Base-by-base conservation (phyloP, 2,797 vertebrate species). In the Podargus strigoides region DNA sequence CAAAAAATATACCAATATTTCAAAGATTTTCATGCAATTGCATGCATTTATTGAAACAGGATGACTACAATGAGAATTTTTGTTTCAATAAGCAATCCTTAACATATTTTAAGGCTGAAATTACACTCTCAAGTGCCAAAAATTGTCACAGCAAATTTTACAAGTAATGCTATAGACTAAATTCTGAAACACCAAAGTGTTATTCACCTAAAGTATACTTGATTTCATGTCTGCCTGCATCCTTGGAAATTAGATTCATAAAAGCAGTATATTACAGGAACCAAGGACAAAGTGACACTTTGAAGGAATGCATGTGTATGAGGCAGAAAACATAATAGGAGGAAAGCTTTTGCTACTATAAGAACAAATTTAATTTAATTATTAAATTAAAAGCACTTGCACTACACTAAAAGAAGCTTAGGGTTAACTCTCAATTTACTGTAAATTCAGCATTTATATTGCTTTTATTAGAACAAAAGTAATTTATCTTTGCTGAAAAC, bases 1-100 rank as follows among this genome's bases (percentile, higher is more conserved):
- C 96, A 95, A 95, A 95, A 97, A 86, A 97, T 10, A 96, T 81
- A 16, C 30, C 10, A 72, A 5, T 86, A 42, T 96, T 95, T 96
- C 75, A 93, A 76, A 82, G 60, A 74, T 30, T 13, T 92, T 81
- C 6, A 42, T 16, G n/a, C 17, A 84, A 22, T 37, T 70, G 37
- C 5, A 34, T 37, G 30, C 21, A 69, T 79, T 92, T 47, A 64
- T 76, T 85, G 37, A 63, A 77, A 53, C 39, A 53, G 6, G 27
- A 44, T 26, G 39, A 74, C 10, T 30, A 37, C 12, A n/a, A 64
- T 3, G 8, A 63, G 30, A 64, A 46, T 14, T 22, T 79, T 32
- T 24, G 9, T 27, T 92, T 72, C 34, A 74, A 11, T 20, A 89
- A 69, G 21, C 7, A 90, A 87, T 34, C 34, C 9, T 87, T 68